Evolutionary conservation across 1,140 invertebrate genomes (phyloP).

Genomic region (Melipona quadrifasciata): DNA sequence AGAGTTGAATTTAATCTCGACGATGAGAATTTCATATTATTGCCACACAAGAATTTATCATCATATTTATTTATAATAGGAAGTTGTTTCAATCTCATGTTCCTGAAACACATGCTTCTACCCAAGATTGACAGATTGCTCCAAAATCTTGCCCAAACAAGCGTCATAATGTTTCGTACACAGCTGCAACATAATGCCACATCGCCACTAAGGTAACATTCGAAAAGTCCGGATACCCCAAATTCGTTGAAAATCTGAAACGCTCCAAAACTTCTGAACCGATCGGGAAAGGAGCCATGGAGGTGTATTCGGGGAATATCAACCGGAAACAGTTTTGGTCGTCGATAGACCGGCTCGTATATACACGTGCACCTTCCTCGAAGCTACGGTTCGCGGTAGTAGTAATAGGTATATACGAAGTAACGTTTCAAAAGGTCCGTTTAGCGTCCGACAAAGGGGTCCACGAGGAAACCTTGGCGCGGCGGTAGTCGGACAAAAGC

Average conservation of each 20-base stretch:
- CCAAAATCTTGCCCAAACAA: background rate
- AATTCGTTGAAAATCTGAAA: background rate
- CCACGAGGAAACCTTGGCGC: constrained; percentile 65
- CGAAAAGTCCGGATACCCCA: background rate
- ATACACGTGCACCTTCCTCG: constrained; percentile 16
- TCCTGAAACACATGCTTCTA: too few species aligned
- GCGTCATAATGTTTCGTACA: background rate
- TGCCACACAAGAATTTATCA: too few species aligned
- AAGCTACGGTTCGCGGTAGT: constrained; percentile 23
- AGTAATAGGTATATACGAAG: constrained; percentile 63
- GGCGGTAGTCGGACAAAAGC: constrained; percentile 72
- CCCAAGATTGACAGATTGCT: too few species aligned
- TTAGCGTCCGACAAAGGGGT: constrained; percentile 69
- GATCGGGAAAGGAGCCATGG: background rate
- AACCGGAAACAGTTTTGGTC: constrained; percentile 8
- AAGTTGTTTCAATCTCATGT: too few species aligned
- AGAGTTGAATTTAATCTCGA: too few species aligned
- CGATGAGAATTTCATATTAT: too few species aligned
- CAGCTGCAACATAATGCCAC: too few species aligned
- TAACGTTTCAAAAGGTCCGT: constrained; percentile 60
- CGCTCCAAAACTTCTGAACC: background rate
- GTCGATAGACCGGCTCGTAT: background rate
- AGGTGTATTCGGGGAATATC: background rate
- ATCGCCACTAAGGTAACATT: background rate
- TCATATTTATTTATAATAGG: too few species aligned